Evolutionary conservation across 2,888 invertebrate genomes (phyloP).

Genomic region (Myopa testacea): DNA sequence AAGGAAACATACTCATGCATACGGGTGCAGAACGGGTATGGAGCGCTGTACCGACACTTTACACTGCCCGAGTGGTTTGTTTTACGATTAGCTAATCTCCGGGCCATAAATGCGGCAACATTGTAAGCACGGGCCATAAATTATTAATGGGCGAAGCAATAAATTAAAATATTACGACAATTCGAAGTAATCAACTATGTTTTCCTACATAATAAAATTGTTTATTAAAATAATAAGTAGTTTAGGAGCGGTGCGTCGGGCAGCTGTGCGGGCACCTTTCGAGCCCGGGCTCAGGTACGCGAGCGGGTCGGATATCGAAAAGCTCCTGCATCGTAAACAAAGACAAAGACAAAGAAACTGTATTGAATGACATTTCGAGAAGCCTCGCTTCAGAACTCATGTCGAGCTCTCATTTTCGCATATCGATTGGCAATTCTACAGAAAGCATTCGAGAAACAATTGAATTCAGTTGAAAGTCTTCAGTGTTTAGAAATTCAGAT

Average conservation of each 20-base stretch:
- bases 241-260: neutral
- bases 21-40: too few species aligned
- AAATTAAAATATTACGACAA: slow-evolving; percentile 21
- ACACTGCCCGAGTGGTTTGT: neutral
- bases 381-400: too few species aligned
- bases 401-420: too few species aligned
- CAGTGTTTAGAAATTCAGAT: too few species aligned
- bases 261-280: neutral
- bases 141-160: slow-evolving; percentile 10
- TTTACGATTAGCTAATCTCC: neutral
- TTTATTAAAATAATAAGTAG: slow-evolving; percentile 17
- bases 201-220: slow-evolving; percentile 1
- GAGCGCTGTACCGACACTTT: too few species aligned
- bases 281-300: neutral
- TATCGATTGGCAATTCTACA: too few species aligned
- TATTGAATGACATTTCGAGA: too few species aligned
- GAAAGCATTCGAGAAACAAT: too few species aligned
- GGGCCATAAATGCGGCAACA: neutral
- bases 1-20: neutral
- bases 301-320: neutral
- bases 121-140: slow-evolving; percentile 25
- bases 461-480: too few species aligned
- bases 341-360: neutral
- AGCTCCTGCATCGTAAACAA: neutral
- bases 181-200: slow-evolving; percentile 27